phyloP scores from a whole-genome alignment of 2,888 invertebrate genomes.

The Tipula helvola region DNA sequence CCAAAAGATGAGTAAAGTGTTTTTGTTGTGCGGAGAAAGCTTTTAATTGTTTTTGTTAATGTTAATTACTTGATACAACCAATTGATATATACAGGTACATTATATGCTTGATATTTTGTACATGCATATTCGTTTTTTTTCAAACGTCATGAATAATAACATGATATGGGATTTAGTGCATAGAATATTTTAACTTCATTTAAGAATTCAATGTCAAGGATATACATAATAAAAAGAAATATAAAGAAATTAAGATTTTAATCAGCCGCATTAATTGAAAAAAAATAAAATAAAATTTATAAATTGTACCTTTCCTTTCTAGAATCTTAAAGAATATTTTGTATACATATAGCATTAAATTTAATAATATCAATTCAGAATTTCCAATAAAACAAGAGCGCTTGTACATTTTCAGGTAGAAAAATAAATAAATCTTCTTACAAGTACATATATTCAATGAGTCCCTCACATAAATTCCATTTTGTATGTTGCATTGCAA shows the following conservation, averaged over 20 bases:
- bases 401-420: neutral
- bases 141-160: neutral
- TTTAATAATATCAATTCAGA: neutral
- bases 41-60: neutral
- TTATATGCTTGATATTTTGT: too few species aligned
- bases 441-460: neutral
- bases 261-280: neutral
- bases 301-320: neutral
- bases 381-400: neutral
- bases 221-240: neutral
- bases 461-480: neutral
- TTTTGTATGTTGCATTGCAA: neutral
- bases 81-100: neutral
- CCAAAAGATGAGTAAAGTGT: neutral
- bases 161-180: neutral
- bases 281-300: too few species aligned
- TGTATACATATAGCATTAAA: neutral
- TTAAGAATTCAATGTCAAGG: neutral
- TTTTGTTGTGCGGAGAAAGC: neutral
- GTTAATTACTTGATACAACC: neutral
- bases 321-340: neutral
- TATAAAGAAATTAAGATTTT: neutral
- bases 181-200: neutral
- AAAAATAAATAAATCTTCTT: neutral
- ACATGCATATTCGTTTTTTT: too few species aligned